Evolutionary conservation across 1,140 invertebrate species (phyloP), one percentile per base, ranked within the genome.

Genomic region (Tigriopus japonicus): DNA sequence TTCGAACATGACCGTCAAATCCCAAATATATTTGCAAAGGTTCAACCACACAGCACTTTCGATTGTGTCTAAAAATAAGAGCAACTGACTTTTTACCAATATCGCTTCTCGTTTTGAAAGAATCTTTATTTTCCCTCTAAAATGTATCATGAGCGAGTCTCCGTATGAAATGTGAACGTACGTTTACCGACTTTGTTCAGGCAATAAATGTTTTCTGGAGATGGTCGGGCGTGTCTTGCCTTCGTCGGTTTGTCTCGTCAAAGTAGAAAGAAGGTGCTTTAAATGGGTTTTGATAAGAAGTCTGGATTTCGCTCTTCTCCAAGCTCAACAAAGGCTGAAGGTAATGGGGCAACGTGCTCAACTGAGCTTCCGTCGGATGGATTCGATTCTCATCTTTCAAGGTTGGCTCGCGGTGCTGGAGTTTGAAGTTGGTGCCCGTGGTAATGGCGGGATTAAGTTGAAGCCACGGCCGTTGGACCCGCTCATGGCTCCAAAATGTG

Each of bases 321-420:
- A 58, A 23, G 14, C 42, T 58, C 17, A 58, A 15, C 15, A 15
- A 14, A 15, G 55, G 55, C 35, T 58, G 28, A 13, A 42, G 17
- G 55, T 58, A 58, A 40, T 58, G 55, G 21, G 55, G 55, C 42
- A 58, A 41, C 15, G 55, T 58, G 28, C 21, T 40, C n/a, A 58
- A 10, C 42, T 58, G 55, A 58, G 55, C 55, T 41, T 58, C 55
- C 17, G 55, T 58, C 2, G 55, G 55, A 23, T 41, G 28, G 28
- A 58, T 41, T 1, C 55, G 24, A n/a, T 58, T 28, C 14, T 35
- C 41, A 17, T 40, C 41, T 17, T 19, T 17, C 1, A 13, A 13
- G 40, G 21, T 41, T 17, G 55, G 55, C 41, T 41, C 24, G 17
- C 40, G 55, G 21, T 21, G 21, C 45, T 49, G 45, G n/a, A 49